Conservation (phyloP, 1,140 invertebrate species). For the Temnothorax longispinosus region DNA sequence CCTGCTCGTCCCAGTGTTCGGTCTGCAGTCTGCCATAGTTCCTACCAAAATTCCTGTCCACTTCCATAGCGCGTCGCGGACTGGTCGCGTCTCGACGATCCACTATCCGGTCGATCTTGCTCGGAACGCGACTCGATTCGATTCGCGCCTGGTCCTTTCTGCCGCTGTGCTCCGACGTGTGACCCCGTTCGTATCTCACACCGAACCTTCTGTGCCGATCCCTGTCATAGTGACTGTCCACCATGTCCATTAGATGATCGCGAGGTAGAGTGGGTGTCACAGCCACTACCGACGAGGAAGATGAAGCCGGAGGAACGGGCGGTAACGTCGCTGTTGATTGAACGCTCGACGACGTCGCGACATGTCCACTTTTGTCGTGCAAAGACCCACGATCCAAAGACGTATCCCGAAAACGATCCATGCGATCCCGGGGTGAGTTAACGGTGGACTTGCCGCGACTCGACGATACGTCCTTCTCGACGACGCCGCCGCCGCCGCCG, state of each 20-base stretch:
- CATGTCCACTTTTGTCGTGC: conserved; percentile 74
- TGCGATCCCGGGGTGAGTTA: conserved; percentile 76
- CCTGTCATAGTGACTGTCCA: conserved; percentile 77
- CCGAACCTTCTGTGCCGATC: conserved; percentile 80
- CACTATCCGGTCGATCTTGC: conserved; percentile 76
- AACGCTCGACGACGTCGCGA: conserved; percentile 32
- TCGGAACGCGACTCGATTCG: conserved; percentile 49
- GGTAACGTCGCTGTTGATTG: conserved; percentile 42
- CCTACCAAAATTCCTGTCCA: conserved; percentile 81
- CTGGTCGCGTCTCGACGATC: conserved; percentile 77
- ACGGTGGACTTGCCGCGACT: conserved; percentile 68
- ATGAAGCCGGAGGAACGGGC: conserved; percentile 47
- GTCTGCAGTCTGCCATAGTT: conserved; percentile 77
- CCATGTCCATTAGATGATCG: conserved; percentile 74
- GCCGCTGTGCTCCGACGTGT: conserved; percentile 73
- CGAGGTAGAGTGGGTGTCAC: conserved; percentile 57
- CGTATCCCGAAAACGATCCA: conserved; percentile 79
- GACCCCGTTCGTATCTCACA: conserved; percentile 76
- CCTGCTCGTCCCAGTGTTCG: conserved; percentile 83
- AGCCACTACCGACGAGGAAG: conserved; percentile 57
- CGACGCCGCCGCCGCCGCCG: conserved; percentile 2
- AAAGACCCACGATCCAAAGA: conserved; percentile 76
- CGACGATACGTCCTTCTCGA: conserved; percentile 76
- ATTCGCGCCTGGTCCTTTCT: conserved; percentile 78
- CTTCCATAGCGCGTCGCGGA: conserved; percentile 76